These are phyloP conservation scores for Coenobita brevimanus DNA, from an alignment of 1,140 invertebrate genomes.

Conservation along the genomic window DNA sequence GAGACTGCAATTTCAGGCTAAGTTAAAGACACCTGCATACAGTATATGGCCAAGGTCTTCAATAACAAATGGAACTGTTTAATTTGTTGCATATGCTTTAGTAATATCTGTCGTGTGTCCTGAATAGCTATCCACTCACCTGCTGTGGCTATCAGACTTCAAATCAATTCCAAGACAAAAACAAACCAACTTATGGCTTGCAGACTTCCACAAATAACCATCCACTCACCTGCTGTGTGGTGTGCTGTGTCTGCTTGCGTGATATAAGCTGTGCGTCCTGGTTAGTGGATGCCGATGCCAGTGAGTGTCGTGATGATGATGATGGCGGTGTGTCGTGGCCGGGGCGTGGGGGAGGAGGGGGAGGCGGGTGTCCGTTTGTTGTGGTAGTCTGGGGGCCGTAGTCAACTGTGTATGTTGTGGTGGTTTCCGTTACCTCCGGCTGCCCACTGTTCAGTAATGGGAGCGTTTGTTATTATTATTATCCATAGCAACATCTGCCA, in stretches of 20 bases:
- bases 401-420: conserved; percentile 65
- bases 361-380: conserved; percentile 38
- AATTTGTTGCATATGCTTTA: too few species aligned
- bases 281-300: conserved; percentile 27
- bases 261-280: conserved; percentile 57
- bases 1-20: too few species aligned
- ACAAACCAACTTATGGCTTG: too few species aligned
- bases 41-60: too few species aligned
- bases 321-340: not conserved
- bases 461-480: too few species aligned
- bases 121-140: too few species aligned
- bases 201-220: not conserved
- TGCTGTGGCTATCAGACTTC: too few species aligned
- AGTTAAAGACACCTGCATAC: too few species aligned
- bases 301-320: conserved; percentile 18
- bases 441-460: conserved; percentile 50
- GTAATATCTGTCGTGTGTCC: too few species aligned
- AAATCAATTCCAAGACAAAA: too few species aligned
- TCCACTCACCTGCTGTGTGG: conserved; percentile 61
- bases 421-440: conserved; percentile 67
- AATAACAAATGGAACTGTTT: too few species aligned
- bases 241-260: conserved; percentile 67
- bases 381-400: conserved; percentile 62
- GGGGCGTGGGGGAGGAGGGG: not conserved
- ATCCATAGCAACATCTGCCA: too few species aligned